Base-by-base conservation (phyloP, 2,113 vertebrate genomes). In the Cryptomyrus ogoouensis region DNA sequence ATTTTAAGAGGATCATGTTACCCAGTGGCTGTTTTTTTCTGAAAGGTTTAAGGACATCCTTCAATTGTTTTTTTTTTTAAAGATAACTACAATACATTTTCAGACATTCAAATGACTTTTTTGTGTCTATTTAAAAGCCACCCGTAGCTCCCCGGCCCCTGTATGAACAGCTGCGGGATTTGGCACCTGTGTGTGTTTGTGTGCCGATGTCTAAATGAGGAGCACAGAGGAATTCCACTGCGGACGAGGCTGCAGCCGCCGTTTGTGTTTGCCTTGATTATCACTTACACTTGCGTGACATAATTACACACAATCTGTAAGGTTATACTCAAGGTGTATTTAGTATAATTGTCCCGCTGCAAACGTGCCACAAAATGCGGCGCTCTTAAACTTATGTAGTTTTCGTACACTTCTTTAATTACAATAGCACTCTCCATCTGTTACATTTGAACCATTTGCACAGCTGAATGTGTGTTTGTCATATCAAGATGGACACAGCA, bases 161-260 rank as follows among this genome's bases (percentile, higher is more conserved):
- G 89, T 94, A 83, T 88, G 85, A 93, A 94, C 94, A 96, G 95
- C 95, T 96, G 96, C 94, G 90, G 91, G 56, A 70, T 91, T 92
- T 92, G 91, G 91, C 74, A 24, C 83, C 53, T 89, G 89, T 84
- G 50, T 62, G 74, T 94, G 93, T 94, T 80, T 42, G 94, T 94
- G 92, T 94, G 89, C 88, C 39, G 90, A 66, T 87, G 90, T 77
- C 91, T 88, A 91, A 90, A 91, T 91, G 92, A 93, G 90, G 88
- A 84, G 89, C 58, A 87, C 58, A 53, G 83, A 91, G 88, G 89
- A 88, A 91, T 84, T 70, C 90, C 85, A 62, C 70, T 90, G 85
- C 89, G 89, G 87, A 91, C 84, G 39, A 24, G 21, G 46, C 74
- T 88, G n/a, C 12, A 90, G 21, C 46, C 50, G 62, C 44, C 7